Evolutionary conservation across 2,888 invertebrate species (phyloP), one percentile per base, ranked within the genome.

Genomic region (Scelioninae gen. 1): DNA sequence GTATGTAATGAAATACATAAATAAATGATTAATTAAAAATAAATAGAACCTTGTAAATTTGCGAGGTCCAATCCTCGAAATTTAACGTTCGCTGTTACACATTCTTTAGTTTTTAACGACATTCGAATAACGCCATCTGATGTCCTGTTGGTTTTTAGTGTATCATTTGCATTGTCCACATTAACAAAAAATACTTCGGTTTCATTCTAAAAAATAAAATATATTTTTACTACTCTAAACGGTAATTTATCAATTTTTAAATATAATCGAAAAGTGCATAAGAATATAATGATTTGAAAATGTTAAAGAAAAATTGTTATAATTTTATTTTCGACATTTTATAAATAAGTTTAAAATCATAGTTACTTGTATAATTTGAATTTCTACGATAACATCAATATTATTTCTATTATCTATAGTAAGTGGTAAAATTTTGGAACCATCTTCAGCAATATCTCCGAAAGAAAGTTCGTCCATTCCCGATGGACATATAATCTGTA

Each of bases 331-430:
- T 23, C 9, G 13, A 13, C 13, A 55, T 23, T 23, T 23, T 23
- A 23, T 47, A 5, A 7, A n/a, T n/a, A n/a, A 47, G 15, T 3
- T 15, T 13, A 32, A 13, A 13, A n/a, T 7, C 13, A 29, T 31
- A 9, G 38, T 65, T 10, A 91, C 91, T 66, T 91, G 88, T 49
- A 77, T 15, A 65, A 92, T 88, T 15, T 71, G 84, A 1, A 91
- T 55, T 58, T 86, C 86, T 8, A 92, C 68, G 13, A 87, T 88
- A 29, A 92, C 53, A 49, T 89, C 86, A 29, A 90, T 68, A 29
- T 82, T 90, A 69, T 91, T 92, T 83, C 88, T 89, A 81, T 91
- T 92, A 72, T 89, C 87, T 40, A 92, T 78, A 5, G 84, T 88
- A 63, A 92, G 58, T 9, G 90, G 87, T 11, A 89, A 69, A 55